Evolutionary conservation across 2,797 vertebrate genomes (phyloP).

Genomic region (Triplophysa yarkandensis): DNA sequence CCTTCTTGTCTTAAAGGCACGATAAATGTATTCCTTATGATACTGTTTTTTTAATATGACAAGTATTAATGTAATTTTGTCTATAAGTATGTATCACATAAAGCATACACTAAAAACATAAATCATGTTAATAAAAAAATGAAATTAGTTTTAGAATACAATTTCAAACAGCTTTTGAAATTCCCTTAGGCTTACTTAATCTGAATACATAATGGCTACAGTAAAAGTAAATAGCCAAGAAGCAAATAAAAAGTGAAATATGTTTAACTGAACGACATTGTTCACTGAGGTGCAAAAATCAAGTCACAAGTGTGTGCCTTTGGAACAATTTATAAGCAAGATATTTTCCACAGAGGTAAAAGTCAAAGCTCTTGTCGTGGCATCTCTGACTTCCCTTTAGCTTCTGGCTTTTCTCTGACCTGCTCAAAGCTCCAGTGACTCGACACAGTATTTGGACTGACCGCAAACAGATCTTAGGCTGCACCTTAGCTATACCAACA

Average conservation of each 20-base stretch:
- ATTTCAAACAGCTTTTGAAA: background rate
- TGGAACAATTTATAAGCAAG: background rate
- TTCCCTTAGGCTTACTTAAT: background rate
- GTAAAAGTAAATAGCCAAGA: background rate
- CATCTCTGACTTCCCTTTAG: background rate
- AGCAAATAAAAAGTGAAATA: slow-evolving; percentile 1
- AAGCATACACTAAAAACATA: too few relatives aligned
- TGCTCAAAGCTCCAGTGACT: slow-evolving; percentile 20
- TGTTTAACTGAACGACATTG: background rate
- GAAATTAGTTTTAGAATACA: background rate
- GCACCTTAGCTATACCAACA: background rate
- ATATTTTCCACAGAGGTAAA: slow-evolving; percentile 4
- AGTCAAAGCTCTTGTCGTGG: background rate
- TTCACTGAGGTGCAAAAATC: background rate
- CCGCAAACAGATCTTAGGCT: slow-evolving; percentile 3
- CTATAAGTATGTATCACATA: background rate
- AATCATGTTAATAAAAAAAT: too few relatives aligned
- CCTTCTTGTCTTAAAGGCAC: background rate
- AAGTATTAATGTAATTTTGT: background rate
- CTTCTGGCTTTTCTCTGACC: background rate
- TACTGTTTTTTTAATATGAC: background rate
- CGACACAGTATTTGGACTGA: slow-evolving; percentile 2
- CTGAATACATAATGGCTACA: background rate
- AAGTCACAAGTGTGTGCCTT: background rate
- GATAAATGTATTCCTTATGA: background rate